Evolutionary conservation across 2,888 invertebrate species (phyloP), one percentile per base, ranked within the genome.

Genomic region (Odiellus spinosus): DNA sequence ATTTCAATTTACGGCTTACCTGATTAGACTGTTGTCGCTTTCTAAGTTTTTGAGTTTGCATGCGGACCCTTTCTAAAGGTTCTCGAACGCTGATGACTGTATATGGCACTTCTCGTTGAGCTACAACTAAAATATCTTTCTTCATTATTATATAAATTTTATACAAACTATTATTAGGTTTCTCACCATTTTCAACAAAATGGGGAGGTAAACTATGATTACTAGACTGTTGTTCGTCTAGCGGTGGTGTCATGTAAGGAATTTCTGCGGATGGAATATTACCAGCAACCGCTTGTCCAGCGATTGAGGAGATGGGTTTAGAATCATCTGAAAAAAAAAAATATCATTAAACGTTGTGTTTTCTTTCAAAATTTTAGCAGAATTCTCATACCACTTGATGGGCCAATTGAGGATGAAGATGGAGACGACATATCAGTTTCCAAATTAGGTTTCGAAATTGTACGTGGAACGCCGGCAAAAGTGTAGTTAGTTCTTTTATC

Each of bases 41-140:
- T 21, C 33, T 39, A 14, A 45, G 40, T 45, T 40, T 19, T 12
- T 17, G 46, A 11, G 51, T 51, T 32, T 50, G 48, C 40, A 51
- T 48, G 20, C 54, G 26, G 4, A 54, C 53, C 41, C 47, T 47
- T 12, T 53, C 54, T 34, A 54, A 43, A 17, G 54, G 54, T 43
- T 54, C 54, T 14, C 54, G 42, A 1, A 54, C 54, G 26, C 50
- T 50, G 33, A 54, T 54, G n/a, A 53, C 50, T 38, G 49, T 54
- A 19, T 54, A 54, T 18, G 54, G 54, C 12, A 51, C 48, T 42
- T 54, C 54, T 19, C 40, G 46, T 42, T 35, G 43, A 21, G 26
- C 43, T 46, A 45, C 47, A 47, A 43, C 35, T 17, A 26, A 26
- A 26, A 8, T 4, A 26, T 26, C 26, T n/a, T n/a, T n/a, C n/a